Conservation (phyloP, 2,113 vertebrate genomes). For the Grantiella picta region DNA sequence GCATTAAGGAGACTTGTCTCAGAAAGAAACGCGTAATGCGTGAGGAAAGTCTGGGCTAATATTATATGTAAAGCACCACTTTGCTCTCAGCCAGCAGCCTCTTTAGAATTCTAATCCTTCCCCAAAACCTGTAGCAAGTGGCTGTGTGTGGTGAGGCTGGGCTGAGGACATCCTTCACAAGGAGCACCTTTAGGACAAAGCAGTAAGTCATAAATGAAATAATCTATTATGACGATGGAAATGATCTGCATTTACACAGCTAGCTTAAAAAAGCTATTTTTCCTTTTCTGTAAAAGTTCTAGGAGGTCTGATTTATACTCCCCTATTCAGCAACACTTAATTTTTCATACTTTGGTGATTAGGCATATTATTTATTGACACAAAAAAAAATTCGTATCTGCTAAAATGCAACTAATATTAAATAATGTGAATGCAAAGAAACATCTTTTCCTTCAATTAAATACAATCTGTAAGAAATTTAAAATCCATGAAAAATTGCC, state of each 20-base stretch:
- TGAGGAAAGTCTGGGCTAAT: conserved; percentile 50
- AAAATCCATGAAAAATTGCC: background rate
- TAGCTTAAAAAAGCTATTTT: conserved; percentile 8
- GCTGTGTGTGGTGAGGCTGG: background rate
- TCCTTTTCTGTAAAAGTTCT: conserved; percentile 10
- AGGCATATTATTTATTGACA: conserved; percentile 54
- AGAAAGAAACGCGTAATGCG: conserved; percentile 40
- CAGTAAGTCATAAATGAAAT: conserved; percentile 14
- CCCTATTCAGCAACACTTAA: conserved; percentile 8
- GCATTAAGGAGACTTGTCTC: conserved; percentile 74
- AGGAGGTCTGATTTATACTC: conserved; percentile 31
- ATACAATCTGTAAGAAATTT: conserved; percentile 29
- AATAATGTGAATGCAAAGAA: conserved; percentile 42
- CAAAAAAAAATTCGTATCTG: conserved; percentile 28
- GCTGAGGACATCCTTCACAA: background rate
- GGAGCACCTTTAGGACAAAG: conserved; percentile 25
- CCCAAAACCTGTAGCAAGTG: background rate
- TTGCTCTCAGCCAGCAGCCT: conserved; percentile 15
- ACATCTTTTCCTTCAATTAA: conserved; percentile 57
- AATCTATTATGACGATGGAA: background rate
- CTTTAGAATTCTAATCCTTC: conserved; percentile 24
- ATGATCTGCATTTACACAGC: conserved; percentile 10
- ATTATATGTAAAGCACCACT: conserved; percentile 48
- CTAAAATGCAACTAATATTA: conserved; percentile 59
- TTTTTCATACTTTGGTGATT: conserved; percentile 52